Base-by-base conservation (phyloP, 2,888 invertebrate genomes). In the Nomada ferruginata region DNA sequence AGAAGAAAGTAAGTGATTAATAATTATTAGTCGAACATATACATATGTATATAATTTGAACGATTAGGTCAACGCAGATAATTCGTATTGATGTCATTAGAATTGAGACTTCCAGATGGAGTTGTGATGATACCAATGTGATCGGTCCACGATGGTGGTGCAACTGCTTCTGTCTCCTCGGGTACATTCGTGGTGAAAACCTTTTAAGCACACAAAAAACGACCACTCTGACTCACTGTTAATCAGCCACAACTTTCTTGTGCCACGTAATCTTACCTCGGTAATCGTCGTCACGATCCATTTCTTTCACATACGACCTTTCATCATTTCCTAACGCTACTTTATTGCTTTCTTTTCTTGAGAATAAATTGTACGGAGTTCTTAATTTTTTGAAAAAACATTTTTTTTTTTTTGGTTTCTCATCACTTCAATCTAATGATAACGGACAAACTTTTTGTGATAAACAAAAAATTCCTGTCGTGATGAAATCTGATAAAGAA, bases 31-130 rank as follows among this genome's bases (percentile, higher is more conserved):
- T 71, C 60, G 23, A 60, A 23, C 47, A 44, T 55, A 23, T 11
- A 9, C 44, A 42, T 36, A n/a, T 53, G 53, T 53, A 65, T 72
- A 29, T 52, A 60, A 77, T 76, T 36, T 9, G 47, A 61, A 2
- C 23, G 23, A 55, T 77, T 73, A 66, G 60, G 75, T 88, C 79
- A 91, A 86, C 88, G 89, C 65, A 90, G 85, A 70, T 71, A 82
- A 83, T 91, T 90, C 74, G 86, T 85, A 79, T 89, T 84, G 88
- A 91, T 83, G 90, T 81, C 81, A 79, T 83, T 84, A 82, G 84
- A 69, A 87, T 86, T 83, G 81, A 84, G 80, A 86, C 83, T 85
- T 86, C 89, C 85, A 70, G 83, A 76, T 72, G 84, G 64, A 63
- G 85, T 88, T 79, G 86, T 75, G 82, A 86, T 71, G 82, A 79